These are phyloP conservation scores for Molanna angustata DNA, from an alignment of 2,888 invertebrate genomes.

Conservation along the genomic window DNA sequence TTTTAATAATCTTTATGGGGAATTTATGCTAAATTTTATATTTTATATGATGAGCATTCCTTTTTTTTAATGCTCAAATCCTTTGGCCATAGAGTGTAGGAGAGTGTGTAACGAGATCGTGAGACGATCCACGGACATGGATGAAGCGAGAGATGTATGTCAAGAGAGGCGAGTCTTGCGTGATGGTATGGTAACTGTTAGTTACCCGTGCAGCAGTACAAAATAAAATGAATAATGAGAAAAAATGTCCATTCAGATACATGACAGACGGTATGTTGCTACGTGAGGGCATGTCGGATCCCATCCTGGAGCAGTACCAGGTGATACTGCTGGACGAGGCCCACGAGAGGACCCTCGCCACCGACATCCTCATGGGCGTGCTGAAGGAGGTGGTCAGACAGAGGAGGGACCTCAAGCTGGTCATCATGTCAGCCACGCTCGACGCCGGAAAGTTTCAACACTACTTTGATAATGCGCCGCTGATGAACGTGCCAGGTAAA, in stretches of 20 bases:
- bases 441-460: conserved; percentile 99
- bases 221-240: too few relatives aligned
- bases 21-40: too few relatives aligned
- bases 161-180: too few relatives aligned
- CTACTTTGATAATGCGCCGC: conserved; percentile 97
- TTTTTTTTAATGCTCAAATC: too few relatives aligned
- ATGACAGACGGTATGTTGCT: conserved; percentile 99
- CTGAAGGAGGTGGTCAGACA: conserved; percentile 95
- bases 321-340: conserved; percentile 97
- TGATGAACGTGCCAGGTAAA: conserved; percentile 92
- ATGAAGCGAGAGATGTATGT: too few relatives aligned
- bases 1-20: too few relatives aligned
- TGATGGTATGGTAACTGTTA: too few relatives aligned
- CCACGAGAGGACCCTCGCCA: conserved; percentile 97
- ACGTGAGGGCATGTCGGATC: conserved; percentile 98
- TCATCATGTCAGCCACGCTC: conserved; percentile 98
- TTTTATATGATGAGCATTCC: too few relatives aligned
- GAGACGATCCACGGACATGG: too few relatives aligned
- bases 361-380: conserved; percentile 99
- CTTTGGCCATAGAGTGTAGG: too few relatives aligned
- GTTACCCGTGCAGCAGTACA: too few relatives aligned
- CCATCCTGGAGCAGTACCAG: conserved; percentile 94
- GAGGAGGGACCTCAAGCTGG: conserved; percentile 88
- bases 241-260: conserved; percentile 69
- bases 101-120: too few relatives aligned